Evolutionary conservation across 2,113 vertebrate genomes (phyloP).

Genomic region (Cynocephalus volans): DNA sequence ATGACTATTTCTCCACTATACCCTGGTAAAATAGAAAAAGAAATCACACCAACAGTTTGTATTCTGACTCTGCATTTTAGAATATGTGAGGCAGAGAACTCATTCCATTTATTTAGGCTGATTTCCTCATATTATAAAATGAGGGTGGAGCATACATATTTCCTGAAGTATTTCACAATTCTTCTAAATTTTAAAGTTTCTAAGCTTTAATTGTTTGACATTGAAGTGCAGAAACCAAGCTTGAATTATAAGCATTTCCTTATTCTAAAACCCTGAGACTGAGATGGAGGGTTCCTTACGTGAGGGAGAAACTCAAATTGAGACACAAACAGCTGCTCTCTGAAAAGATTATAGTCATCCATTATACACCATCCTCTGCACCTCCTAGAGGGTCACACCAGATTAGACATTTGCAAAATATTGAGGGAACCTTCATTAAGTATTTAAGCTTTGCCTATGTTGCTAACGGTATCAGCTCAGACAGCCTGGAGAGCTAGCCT

Average conservation of each 20-base stretch:
- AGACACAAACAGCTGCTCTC: background rate
- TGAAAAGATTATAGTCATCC: background rate
- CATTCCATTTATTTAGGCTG: background rate
- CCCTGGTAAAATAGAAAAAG: constrained; percentile 3
- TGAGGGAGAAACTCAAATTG: background rate
- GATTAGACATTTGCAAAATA: background rate
- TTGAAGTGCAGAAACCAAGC: background rate
- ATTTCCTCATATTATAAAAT: constrained; percentile 42
- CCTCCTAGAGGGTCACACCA: background rate
- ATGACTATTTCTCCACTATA: constrained; percentile 2
- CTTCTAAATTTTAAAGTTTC: background rate
- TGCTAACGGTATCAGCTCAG: constrained; percentile 30
- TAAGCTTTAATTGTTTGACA: constrained; percentile 37
- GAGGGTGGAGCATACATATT: background rate
- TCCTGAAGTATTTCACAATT: constrained; percentile 8
- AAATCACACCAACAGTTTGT: background rate
- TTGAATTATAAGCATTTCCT: constrained; percentile 15
- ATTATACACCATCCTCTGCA: background rate
- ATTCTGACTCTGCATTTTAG: constrained; percentile 8
- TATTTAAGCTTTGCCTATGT: background rate
- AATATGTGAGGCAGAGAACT: background rate
- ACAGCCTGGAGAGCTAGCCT: background rate
- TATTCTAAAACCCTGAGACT: constrained; percentile 3
- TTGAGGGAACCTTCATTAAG: no score
- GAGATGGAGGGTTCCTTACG: background rate